Base-by-base conservation (phyloP, 2,113 vertebrate genomes). In the Grallaria varia region DNA sequence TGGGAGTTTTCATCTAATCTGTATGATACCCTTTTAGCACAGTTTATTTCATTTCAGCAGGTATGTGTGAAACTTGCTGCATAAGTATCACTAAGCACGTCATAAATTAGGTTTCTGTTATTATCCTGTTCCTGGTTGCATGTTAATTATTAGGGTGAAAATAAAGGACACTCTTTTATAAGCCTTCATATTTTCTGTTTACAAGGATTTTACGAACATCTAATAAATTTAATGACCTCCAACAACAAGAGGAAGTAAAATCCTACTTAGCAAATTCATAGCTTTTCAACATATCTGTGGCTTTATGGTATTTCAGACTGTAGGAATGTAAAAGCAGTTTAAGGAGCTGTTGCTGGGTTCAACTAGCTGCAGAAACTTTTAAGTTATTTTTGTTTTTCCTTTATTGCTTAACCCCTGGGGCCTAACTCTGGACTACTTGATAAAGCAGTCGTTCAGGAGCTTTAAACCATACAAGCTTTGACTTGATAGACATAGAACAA, bases 221-320 rank as follows among this genome's bases (percentile, higher is more conserved):
- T 95, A 97, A 96, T 97, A 95, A 97, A 98, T 96, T 93, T 96
- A 97, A 97, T 97, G 90, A 84, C 89, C 90, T 96, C 97, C 97
- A 97, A 97, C 92, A 97, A 95, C 96, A 97, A 97, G 85, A 96
- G 94, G 96, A 98, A 98, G 96, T 97, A 64, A 97, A 97, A 96
- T 96, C 74, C 95, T 97, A 64, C 95, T 97, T 97, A 94, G 93
- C 88, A 98, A 97, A 97, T 97, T 95, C 95, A 91, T 95, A 89
- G 96, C 89, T 97, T 97, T 97, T 96, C 97, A 96, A 66, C 63
- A 72, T 80, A 83, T 97, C 93, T 94, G 89, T 89, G 90, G 92
- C 95, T 98, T 97, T 97, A 96, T 87, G 93, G 89, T 88, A 44
- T 66, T 76, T 95, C 82, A 76, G 64, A 64, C 35, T 30, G 53